phyloP scores from a whole-genome alignment of 2,797 vertebrate species.

The Phalloptychus januarius region DNA sequence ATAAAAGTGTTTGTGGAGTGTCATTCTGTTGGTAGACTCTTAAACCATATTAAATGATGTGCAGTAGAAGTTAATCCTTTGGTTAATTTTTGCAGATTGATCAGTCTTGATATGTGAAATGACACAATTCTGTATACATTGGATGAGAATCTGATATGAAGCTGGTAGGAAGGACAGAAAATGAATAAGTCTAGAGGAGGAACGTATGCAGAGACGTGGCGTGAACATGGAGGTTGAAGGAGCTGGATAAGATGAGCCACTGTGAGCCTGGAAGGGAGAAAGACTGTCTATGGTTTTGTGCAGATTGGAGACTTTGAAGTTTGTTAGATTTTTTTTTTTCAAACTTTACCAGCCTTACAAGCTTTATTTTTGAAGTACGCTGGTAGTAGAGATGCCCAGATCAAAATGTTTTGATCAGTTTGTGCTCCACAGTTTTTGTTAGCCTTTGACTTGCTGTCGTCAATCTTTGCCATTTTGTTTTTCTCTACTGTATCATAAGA shows the following conservation, averaged over 20 bases:
- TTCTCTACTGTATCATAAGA: background rate
- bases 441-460: background rate
- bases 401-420: background rate
- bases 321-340: background rate
- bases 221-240: background rate
- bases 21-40: background rate
- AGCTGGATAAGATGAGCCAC: background rate
- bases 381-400: background rate
- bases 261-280: background rate
- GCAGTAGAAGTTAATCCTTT: background rate
- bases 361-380: background rate
- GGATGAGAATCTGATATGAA: background rate
- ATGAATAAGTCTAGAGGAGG: background rate
- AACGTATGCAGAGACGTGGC: background rate
- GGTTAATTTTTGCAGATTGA: background rate
- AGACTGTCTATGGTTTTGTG: background rate
- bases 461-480: background rate
- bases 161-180: background rate
- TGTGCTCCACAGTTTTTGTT: background rate
- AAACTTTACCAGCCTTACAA: background rate
- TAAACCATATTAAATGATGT: background rate
- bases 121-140: background rate
- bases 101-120: background rate
- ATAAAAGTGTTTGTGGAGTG: background rate
- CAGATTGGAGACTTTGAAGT: background rate